Conservation (phyloP, 2,888 invertebrate genomes). For the Phytoseiulus persimilis region DNA sequence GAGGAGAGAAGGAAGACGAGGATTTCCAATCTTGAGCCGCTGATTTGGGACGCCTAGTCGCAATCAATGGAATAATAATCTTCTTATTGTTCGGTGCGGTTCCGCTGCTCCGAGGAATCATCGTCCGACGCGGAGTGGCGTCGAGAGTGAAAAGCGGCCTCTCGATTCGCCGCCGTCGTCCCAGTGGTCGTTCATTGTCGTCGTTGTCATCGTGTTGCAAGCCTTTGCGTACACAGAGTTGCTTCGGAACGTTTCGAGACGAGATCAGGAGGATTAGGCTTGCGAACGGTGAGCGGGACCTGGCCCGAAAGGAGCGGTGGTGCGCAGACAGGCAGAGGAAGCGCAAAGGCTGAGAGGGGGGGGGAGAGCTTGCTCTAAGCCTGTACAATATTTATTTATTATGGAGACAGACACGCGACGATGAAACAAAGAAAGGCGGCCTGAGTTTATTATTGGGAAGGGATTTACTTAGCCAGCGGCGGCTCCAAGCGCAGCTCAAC, state of each 20-base stretch:
- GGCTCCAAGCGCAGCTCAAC: neutral
- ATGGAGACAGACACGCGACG: slow-evolving; percentile 5
- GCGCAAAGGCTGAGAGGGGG: neutral
- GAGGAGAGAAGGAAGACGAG: neutral
- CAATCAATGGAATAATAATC: neutral
- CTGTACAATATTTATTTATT: slow-evolving; percentile 5
- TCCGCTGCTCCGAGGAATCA: neutral
- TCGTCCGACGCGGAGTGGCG: neutral
- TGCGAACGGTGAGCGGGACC: neutral
- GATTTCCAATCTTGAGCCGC: neutral
- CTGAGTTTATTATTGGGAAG: slow-evolving; percentile 5
- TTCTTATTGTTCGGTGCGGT: neutral
- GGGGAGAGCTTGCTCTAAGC: neutral
- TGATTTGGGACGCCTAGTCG: neutral
- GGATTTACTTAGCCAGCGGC: neutral
- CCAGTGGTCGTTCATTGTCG: neutral
- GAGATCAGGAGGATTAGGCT: neutral
- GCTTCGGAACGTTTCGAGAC: neutral
- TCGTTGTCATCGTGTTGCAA: neutral
- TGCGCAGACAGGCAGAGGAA: neutral
- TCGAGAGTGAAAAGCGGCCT: neutral
- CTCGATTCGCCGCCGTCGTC: neutral
- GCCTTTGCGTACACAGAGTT: neutral
- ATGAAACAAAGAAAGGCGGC: neutral
- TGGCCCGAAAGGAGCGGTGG: neutral